phyloP scores from a whole-genome alignment of 2,797 vertebrate genomes.

The Sebastes hubbsi region DNA sequence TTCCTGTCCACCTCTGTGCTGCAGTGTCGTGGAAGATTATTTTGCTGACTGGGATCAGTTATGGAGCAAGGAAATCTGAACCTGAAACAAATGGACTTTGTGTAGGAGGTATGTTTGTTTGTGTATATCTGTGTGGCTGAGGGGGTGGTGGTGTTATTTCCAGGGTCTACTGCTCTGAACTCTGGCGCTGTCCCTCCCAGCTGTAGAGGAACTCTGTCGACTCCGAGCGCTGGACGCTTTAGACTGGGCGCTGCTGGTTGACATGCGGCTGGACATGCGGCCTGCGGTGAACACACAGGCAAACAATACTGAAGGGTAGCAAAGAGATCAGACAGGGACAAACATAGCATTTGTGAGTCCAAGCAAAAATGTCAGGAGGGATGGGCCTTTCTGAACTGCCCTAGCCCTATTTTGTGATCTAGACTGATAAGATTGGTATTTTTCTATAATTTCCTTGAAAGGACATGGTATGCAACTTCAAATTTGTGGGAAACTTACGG shows the following conservation, averaged over 20 bases:
- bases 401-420: background rate
- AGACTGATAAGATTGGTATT: background rate
- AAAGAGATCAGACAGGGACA: background rate
- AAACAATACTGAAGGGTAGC: background rate
- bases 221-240: conserved; percentile 69
- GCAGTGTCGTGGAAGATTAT: background rate
- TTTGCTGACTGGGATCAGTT: background rate
- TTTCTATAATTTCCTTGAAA: too few species aligned
- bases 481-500: too few species aligned
- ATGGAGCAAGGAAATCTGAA: too few species aligned
- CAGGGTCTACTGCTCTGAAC: conserved; percentile 84
- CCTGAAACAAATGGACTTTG: conserved; percentile 15
- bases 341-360: background rate
- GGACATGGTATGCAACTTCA: too few species aligned
- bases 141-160: conserved; percentile 79
- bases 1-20: background rate
- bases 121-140: background rate
- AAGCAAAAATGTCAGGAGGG: rapidly evolving
- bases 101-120: conserved; percentile 28
- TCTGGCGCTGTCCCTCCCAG: conserved; percentile 57
- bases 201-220: conserved; percentile 61
- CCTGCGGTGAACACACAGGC: conserved; percentile 69
- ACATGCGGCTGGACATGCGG: conserved; percentile 81
- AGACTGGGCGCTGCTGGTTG: conserved; percentile 73
- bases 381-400: background rate